phyloP scores from a whole-genome alignment of 2,888 invertebrate genomes.

The Sinodicranocentrus sp. region DNA sequence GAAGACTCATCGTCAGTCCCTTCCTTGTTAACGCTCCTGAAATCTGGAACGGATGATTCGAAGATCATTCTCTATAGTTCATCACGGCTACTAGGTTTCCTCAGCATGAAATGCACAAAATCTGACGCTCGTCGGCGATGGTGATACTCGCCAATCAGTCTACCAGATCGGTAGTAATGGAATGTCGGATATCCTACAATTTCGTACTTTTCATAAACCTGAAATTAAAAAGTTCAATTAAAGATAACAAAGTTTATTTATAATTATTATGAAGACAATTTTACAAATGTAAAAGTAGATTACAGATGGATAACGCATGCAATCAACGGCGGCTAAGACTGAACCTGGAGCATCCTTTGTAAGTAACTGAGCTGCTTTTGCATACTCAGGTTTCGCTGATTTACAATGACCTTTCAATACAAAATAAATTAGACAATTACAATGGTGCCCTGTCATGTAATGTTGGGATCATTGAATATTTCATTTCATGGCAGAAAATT shows the following conservation, averaged over 20 bases:
- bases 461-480: neutral
- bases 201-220: constrained; percentile 78
- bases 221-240: neutral
- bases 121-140: constrained; percentile 82
- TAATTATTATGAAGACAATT: neutral
- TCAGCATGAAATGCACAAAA: constrained; percentile 81
- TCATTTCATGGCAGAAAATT: neutral
- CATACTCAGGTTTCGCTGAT: constrained; percentile 83
- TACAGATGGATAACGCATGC: constrained; percentile 67
- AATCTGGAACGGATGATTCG: too few species aligned
- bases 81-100: constrained; percentile 42
- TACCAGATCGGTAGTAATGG: constrained; percentile 87
- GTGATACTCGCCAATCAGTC: constrained; percentile 81
- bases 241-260: neutral
- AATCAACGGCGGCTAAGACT: constrained; percentile 83
- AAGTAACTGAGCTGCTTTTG: constrained; percentile 81
- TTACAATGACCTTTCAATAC: constrained; percentile 88
- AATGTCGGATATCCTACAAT: constrained; percentile 90
- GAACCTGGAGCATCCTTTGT: constrained; percentile 79
- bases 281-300: too few species aligned
- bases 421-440: too few species aligned
- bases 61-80: too few species aligned
- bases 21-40: too few species aligned
- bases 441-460: neutral
- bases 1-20: too few species aligned